phyloP scores from a whole-genome alignment of 2,888 invertebrate species.

The Philereme vetulata region DNA sequence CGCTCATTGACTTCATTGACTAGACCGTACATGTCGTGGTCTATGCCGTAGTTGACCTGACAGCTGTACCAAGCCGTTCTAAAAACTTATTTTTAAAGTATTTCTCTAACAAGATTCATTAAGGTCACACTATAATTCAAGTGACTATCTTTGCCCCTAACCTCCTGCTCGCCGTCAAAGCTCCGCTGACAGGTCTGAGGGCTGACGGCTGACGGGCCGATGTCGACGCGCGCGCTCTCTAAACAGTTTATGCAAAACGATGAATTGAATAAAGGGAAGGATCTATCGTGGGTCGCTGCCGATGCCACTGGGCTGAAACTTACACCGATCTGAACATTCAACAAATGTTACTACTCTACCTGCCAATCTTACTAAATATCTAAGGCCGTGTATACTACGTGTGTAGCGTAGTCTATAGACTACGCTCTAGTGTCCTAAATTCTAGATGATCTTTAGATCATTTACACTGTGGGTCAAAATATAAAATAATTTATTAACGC shows the following conservation, averaged over 20 bases:
- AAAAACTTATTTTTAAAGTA: neutral
- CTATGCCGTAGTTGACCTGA: neutral
- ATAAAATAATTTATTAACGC: too few species aligned
- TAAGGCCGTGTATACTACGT: too few species aligned
- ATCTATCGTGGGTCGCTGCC: slow-evolving; percentile 49
- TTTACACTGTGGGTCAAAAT: too few species aligned
- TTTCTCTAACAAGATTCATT: slow-evolving; percentile 1
- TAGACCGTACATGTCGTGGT: too few species aligned
- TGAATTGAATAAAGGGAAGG: slow-evolving; percentile 72
- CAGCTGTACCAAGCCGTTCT: neutral
- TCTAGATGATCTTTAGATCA: too few species aligned
- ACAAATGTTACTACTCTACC: neutral
- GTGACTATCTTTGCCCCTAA: slow-evolving; percentile 4
- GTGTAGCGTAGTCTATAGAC: too few species aligned
- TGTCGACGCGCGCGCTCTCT: slow-evolving; percentile 48
- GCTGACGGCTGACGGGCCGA: slow-evolving; percentile 29
- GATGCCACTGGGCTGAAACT: slow-evolving; percentile 31
- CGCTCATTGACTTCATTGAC: too few species aligned
- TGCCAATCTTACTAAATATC: neutral
- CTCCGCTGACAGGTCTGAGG: slow-evolving; percentile 15
- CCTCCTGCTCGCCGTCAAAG: slow-evolving; percentile 16
- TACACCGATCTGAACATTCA: slow-evolving; percentile 43
- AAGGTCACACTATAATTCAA: slow-evolving; percentile 7
- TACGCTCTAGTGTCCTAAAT: too few species aligned
- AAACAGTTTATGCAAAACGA: slow-evolving; percentile 78